Evolutionary conservation across 92 coral and sea anemone genomes (phyloP).

Genomic region (Metridium senile): DNA sequence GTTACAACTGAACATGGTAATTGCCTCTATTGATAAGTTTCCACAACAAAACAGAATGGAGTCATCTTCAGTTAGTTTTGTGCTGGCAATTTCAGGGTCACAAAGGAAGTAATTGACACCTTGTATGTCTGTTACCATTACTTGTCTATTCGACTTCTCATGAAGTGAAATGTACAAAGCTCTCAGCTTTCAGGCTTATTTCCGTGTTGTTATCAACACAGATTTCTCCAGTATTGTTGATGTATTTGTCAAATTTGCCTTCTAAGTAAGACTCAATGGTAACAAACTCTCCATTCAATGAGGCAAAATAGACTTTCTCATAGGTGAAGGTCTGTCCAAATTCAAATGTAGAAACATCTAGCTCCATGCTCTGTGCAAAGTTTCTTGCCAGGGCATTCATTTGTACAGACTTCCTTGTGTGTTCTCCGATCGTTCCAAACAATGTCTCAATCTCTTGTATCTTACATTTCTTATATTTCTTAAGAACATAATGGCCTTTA

Average conservation of each 20-base stretch:
- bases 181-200: constrained; percentile 25
- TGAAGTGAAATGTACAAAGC: too few relatives aligned
- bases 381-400: constrained; percentile 49
- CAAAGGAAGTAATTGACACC: constrained; percentile 63
- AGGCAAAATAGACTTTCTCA: constrained; percentile 40
- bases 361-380: constrained; percentile 41
- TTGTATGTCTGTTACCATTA: constrained; percentile 71
- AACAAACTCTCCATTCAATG: constrained; percentile 33
- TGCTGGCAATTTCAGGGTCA: constrained; percentile 64
- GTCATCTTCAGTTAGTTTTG: constrained; percentile 36
- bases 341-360: constrained; percentile 34
- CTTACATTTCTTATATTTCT: constrained; percentile 31
- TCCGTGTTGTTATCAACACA: constrained; percentile 10
- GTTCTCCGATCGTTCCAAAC: constrained; percentile 33
- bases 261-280: constrained; percentile 39
- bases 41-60: constrained; percentile 53
- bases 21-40: constrained; percentile 39
- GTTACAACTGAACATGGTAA: constrained; percentile 3
- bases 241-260: constrained; percentile 36
- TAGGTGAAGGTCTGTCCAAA: constrained; percentile 39
- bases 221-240: constrained; percentile 49
- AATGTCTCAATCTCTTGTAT: constrained; percentile 23
- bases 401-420: constrained; percentile 40
- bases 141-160: constrained; percentile 31
- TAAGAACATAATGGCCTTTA: constrained; percentile 37